Evolutionary conservation across 1,140 invertebrate genomes (phyloP), one percentile per base, ranked within the genome.

Genomic region (Tribolium madens): DNA sequence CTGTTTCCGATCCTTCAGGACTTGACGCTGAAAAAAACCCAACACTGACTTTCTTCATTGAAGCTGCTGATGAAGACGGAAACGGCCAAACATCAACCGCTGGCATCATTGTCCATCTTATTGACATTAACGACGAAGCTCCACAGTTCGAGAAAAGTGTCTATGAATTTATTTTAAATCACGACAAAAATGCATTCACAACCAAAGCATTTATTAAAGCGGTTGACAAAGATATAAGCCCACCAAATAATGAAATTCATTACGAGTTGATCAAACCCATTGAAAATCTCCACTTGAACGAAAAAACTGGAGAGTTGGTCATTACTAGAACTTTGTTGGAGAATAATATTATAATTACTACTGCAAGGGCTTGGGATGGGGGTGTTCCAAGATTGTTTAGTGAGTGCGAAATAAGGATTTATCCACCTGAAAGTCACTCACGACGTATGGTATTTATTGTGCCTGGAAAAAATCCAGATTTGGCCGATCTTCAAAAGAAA

Each of bases 61-160:
- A 96, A 87, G 96, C 96, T 17, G 89, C 92, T 79, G 96, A 97
- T 85, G 93, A 93, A 84, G 91, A 93, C 80, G 95, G 95, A 13
- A 88, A 90, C 79, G 96, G 95, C 18, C 91, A 94, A 80, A 90
- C 88, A 73, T 91, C 92, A 12, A 89, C 88, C 33, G 92, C 93
- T 69, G 89, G 90, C 73, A 88, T 97, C 50, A 89, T 92, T 71
- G 90, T 96, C 77, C 91, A 91, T 85, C 86, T 96, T 52, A 85
- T 94, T 75, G 95, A 97, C 86, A 91, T 96, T 12, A 97, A 97
- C 85, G 96, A 97, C 84, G 93, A 97, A 84, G 89, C 90, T 50
- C 96, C 96, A 12, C 87, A 91, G 68, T 98, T 97, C 82, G 91
- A 94, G 73, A 92, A 92, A 83, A 87, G 90, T 5, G 85, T 92